Evolutionary conservation across 1,140 invertebrate species (phyloP), one percentile per base, ranked within the genome.

Genomic region (Microvelia longipes): DNA sequence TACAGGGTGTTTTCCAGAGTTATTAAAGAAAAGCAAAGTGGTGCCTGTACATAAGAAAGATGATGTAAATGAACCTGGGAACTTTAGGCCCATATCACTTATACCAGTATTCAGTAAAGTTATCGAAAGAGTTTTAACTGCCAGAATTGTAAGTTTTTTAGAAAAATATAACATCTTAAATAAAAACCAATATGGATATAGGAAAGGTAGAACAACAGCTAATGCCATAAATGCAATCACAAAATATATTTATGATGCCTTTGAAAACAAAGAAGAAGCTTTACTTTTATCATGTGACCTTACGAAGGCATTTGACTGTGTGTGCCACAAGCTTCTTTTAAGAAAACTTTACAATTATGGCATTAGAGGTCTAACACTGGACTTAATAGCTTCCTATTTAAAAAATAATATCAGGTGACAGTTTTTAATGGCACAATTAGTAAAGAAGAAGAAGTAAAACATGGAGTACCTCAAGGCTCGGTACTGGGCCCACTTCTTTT

Each of bases 281-380:
- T 13, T 65, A 63, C 1, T 66, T 66, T 30, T 66, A 25, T 66
- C 69, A 70, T 50, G 35, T 19, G 35, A 50, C 35, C 19, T 50
- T 11, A 50, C 35, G 19, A 50, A 50, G 19, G 35, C 35, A 50
- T 50, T 50, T 19, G 35, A 50, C 19, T 50, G 35, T 50, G 35
- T 50, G 5, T 50, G 35, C 35, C 35, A 50, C 35, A 50, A 50
- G 19, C 5, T 50, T 50, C 35, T 50, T 50, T 50, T 50, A 50
- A 19, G 19, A 19, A 50, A 50, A 50, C 35, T 50, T 50, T 50
- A 50, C 35, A 5, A 50, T 50, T 50, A 50, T 50, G 35, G 35
- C 5, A 50, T 50, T 50, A 5, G 35, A 11, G 35, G 35, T 11
- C 5, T 50, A 50, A 5, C 35, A 50, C 35, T 11, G 5, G 19